Conservation (phyloP, 2,888 invertebrate species). For the Drosophila mimica region DNA sequence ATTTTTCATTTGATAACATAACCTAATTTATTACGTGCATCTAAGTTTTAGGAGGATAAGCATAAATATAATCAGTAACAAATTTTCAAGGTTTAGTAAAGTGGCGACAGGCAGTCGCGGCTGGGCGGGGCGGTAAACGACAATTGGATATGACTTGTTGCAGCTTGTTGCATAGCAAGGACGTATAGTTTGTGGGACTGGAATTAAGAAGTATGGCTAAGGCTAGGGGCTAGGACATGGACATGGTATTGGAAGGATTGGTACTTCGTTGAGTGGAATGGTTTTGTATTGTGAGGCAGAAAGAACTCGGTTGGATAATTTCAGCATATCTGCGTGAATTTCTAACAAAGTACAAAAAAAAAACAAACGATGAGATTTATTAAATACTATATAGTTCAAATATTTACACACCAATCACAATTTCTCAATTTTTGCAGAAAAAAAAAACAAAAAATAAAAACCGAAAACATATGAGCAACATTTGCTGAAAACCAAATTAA, state of each 20-base stretch:
- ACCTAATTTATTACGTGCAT: constrained; percentile 9
- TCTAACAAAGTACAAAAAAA: constrained; percentile 80
- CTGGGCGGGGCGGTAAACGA: neutral
- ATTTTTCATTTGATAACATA: neutral
- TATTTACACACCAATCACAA: constrained; percentile 55
- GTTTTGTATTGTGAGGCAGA: constrained; percentile 46
- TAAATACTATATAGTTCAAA: constrained; percentile 65
- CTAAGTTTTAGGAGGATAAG: constrained; percentile 35
- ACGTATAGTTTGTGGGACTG: constrained; percentile 13
- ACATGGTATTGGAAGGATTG: constrained; percentile 22
- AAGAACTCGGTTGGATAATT: constrained; percentile 74
- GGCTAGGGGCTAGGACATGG: constrained; percentile 8
- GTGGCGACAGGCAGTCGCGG: neutral
- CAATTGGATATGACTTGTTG: neutral
- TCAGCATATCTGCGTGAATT: constrained; percentile 78
- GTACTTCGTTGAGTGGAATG: constrained; percentile 31
- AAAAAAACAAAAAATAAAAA: neutral
- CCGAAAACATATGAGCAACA: constrained; percentile 67
- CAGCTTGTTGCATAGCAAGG: neutral
- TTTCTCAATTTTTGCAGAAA: constrained; percentile 37
- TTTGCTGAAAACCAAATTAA: constrained; percentile 56
- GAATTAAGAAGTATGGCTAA: constrained; percentile 3
- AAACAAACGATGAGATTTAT: constrained; percentile 51
- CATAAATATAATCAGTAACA: constrained; percentile 1
- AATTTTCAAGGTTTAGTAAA: neutral